A percentile compares a stretch with the other conserved stretches of the same genome.
Conservation (phyloP, 2,888 invertebrate species). For the Cerceris ruficornis region DNA sequence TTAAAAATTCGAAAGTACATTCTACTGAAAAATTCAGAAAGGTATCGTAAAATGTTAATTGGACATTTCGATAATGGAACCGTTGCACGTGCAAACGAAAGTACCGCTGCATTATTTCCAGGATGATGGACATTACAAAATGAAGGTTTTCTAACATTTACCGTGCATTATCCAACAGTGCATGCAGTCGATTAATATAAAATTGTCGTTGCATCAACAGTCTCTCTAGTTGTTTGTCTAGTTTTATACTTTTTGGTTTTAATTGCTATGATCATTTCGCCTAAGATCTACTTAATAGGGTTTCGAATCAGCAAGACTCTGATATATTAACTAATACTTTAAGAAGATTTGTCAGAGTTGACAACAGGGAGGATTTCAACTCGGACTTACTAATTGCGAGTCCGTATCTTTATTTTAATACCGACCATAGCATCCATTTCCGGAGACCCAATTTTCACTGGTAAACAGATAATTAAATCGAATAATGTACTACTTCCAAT, state of each 20-base stretch:
- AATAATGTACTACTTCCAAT: background rate
- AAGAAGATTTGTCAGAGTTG: too few species aligned
- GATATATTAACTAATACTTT: too few species aligned
- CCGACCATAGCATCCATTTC: too few species aligned
- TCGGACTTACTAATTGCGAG: too few species aligned
- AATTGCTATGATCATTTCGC: too few species aligned
- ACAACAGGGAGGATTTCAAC: too few species aligned
- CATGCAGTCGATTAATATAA: slow-evolving; percentile 13
- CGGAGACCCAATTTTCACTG: background rate
- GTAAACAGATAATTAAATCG: background rate
- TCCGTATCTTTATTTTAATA: too few species aligned
- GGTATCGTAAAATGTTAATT: background rate
- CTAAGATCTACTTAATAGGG: too few species aligned
- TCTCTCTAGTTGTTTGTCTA: slow-evolving; percentile 11
- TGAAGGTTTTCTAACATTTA: slow-evolving; percentile 33
- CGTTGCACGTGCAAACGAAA: slow-evolving; percentile 13
- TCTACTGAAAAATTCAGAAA: slow-evolving; percentile 26
- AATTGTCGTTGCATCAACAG: slow-evolving; percentile 2
- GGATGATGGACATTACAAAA: slow-evolving; percentile 5
- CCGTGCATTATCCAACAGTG: slow-evolving; percentile 1
- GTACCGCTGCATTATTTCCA: slow-evolving; percentile 29
- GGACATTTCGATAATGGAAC: slow-evolving; percentile 24
- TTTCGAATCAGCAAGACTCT: too few species aligned
- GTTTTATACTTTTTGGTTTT: slow-evolving; percentile 3
- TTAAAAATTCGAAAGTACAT: too few species aligned